Percentiles rank a stretch among this genome's conserved stretches.
phyloP scores from a whole-genome alignment of 2,113 vertebrate genomes.

The Chinchilla lanigera region DNA sequence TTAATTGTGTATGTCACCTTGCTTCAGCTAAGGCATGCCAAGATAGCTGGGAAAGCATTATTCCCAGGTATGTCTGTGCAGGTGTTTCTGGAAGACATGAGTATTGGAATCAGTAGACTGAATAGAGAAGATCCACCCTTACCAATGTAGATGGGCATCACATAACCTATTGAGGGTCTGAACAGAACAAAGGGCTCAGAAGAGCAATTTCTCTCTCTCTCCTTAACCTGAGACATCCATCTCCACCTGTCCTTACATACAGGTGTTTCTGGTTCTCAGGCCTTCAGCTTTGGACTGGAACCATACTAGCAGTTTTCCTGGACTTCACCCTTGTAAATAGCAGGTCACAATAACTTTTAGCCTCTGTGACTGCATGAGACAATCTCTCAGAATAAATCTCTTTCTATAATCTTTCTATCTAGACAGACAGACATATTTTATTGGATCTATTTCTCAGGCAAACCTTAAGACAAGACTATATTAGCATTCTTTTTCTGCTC shows the following conservation, averaged over 20 bases:
- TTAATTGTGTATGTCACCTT: not conserved
- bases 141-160: not conserved
- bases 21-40: not conserved
- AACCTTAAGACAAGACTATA: not conserved
- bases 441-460: not conserved
- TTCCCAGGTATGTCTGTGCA: not conserved
- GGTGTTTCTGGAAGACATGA: not conserved
- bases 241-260: not conserved
- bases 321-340: not conserved
- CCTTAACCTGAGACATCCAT: not conserved
- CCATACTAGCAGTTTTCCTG: not conserved
- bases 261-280: not conserved
- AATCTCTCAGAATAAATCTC: not conserved
- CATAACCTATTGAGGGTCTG: not conserved
- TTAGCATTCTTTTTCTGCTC: not conserved
- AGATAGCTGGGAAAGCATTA: not conserved
- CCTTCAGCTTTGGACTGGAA: not conserved
- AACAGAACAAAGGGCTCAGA: not conserved
- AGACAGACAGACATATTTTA: not conserved
- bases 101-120: not conserved
- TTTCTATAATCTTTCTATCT: not conserved
- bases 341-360: not conserved
- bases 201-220: not conserved
- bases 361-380: not conserved
- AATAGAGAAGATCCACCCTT: not conserved